These are phyloP conservation scores for Myotis planiceps DNA, from an alignment of 2,797 vertebrate species.

Conservation along the genomic window DNA sequence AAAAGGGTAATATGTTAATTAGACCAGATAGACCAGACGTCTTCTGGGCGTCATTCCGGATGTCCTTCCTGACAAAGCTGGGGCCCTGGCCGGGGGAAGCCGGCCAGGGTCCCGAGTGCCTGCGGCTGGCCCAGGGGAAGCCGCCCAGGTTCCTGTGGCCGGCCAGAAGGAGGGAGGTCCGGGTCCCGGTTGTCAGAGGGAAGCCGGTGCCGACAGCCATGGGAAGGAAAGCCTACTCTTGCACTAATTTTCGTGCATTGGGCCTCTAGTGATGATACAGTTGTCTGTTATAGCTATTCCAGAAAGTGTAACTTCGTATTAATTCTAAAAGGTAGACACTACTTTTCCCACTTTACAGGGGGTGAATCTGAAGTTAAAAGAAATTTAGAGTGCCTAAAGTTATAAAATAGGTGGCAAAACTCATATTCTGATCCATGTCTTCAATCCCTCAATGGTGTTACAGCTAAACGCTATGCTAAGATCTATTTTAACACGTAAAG, in stretches of 20 bases:
- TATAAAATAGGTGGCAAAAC: neutral
- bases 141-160: fast-evolving
- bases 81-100: no score
- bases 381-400: neutral
- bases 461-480: neutral
- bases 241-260: no score
- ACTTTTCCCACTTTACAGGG: neutral
- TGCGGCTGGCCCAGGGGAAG: no score
- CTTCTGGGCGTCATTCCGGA: no score
- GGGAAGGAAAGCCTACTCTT: no score
- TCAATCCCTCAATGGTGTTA: neutral
- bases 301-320: neutral
- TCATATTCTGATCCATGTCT: neutral
- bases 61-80: no score
- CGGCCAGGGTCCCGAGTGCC: no score
- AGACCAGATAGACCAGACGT: no score
- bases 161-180: no score
- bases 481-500: neutral
- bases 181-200: no score
- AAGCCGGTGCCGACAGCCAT: no score
- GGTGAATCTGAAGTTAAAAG: neutral
- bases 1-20: no score
- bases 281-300: neutral
- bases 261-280: neutral
- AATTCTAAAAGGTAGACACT: neutral